Conservation (phyloP, 2,888 invertebrate genomes). For the Drosophila paranaensis region DNA sequence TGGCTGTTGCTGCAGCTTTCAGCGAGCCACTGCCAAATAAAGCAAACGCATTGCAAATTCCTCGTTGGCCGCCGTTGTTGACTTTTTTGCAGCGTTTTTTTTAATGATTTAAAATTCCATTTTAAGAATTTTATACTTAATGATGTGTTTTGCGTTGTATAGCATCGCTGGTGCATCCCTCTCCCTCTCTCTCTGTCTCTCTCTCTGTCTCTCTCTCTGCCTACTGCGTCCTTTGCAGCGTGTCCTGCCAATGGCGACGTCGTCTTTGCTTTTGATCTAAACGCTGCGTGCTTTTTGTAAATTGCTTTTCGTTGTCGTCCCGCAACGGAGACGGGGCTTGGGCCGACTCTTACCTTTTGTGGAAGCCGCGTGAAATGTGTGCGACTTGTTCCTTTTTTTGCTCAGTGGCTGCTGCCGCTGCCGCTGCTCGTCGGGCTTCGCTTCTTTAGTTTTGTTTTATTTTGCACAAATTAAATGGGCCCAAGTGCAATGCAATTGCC, state of each 20-base stretch:
- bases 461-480: slow-evolving; percentile 42
- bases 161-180: slow-evolving; percentile 56
- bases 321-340: slow-evolving; percentile 13
- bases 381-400: slow-evolving; percentile 68
- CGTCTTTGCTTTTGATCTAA: slow-evolving; percentile 78
- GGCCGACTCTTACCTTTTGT: slow-evolving; percentile 67
- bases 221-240: slow-evolving; percentile 53
- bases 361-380: slow-evolving; percentile 82
- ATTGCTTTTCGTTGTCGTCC: slow-evolving; percentile 79
- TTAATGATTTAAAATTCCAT: slow-evolving; percentile 85
- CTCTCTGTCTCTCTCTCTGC: neutral
- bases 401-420: neutral
- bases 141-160: slow-evolving; percentile 85
- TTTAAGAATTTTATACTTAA: slow-evolving; percentile 86
- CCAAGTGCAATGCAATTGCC: slow-evolving; percentile 70
- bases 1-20: slow-evolving; percentile 49
- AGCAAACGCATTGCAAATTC: slow-evolving; percentile 81
- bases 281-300: slow-evolving; percentile 79
- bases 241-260: slow-evolving; percentile 48
- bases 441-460: slow-evolving; percentile 30
- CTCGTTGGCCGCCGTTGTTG: slow-evolving; percentile 55
- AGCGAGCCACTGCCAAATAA: slow-evolving; percentile 74
- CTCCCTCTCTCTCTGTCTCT: neutral
- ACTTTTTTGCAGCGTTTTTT: slow-evolving; percentile 61
- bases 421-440: slow-evolving; percentile 8